These are phyloP conservation scores for Dasypolia templi DNA, from an alignment of 2,888 invertebrate genomes.

Conservation along the genomic window DNA sequence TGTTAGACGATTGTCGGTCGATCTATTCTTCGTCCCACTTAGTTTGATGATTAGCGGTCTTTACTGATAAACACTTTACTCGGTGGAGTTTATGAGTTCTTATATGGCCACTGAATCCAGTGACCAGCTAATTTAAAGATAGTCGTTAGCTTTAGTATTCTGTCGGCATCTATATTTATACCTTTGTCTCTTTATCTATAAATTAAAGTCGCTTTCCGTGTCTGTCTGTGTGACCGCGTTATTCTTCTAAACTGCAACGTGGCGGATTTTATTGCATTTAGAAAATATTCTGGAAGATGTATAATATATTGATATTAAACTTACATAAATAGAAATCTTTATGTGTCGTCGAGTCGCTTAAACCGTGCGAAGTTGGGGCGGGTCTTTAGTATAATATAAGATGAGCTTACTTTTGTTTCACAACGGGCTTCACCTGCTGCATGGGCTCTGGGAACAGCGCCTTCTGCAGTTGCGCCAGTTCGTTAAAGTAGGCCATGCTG, in stretches of 20 bases:
- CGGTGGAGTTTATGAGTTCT: neutral
- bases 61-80: neutral
- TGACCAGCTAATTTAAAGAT: neutral
- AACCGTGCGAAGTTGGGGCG: neutral
- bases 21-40: neutral
- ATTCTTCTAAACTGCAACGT: neutral
- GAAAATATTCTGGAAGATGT: neutral
- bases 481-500: slow-evolving; percentile 91
- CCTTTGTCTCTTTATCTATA: no score
- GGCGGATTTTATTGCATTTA: neutral
- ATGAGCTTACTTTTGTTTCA: slow-evolving; percentile 88
- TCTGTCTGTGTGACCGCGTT: neutral
- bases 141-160: neutral
- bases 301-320: no score
- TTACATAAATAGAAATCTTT: neutral
- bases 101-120: neutral
- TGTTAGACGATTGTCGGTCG: neutral
- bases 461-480: slow-evolving; percentile 92
- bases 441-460: slow-evolving; percentile 92
- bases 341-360: neutral
- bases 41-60: neutral
- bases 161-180: no score
- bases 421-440: slow-evolving; percentile 91
- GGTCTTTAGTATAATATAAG: neutral
- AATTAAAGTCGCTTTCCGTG: no score